Conservation (phyloP, 2,113 vertebrate genomes). For the Formicarius rufipectus region DNA sequence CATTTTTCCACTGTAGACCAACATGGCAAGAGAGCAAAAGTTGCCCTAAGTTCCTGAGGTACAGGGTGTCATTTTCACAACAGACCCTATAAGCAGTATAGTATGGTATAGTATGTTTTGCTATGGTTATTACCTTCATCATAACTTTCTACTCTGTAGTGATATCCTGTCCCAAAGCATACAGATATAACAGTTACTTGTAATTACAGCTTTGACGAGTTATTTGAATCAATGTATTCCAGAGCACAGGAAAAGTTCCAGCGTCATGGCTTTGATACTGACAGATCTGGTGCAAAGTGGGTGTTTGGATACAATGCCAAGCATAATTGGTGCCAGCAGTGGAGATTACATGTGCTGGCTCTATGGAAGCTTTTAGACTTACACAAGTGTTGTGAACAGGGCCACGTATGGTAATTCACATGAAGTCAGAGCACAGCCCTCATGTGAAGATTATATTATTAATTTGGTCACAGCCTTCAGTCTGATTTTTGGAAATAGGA, state of each 20-base stretch:
- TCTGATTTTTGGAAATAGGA: not conserved
- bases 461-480: not conserved
- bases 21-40: not conserved
- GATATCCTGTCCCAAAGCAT: not conserved
- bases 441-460: not conserved
- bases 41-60: not conserved
- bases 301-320: conserved; percentile 66
- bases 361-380: not conserved
- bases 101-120: not conserved
- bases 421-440: not conserved
- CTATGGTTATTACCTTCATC: not conserved
- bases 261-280: conserved; percentile 52
- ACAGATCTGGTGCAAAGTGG: conserved; percentile 65
- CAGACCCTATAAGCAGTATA: not conserved
- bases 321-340: conserved; percentile 48
- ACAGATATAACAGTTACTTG: conserved; percentile 29
- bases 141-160: not conserved
- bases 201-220: conserved; percentile 55
- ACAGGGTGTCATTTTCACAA: not conserved
- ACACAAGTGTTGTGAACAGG: not conserved
- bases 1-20: not conserved
- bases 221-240: conserved; percentile 55
- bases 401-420: not conserved
- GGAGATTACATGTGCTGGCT: conserved; percentile 36
- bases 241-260: conserved; percentile 61